phyloP scores from a whole-genome alignment of 1,140 invertebrate species.

The Scaptomyza pallida region DNA sequence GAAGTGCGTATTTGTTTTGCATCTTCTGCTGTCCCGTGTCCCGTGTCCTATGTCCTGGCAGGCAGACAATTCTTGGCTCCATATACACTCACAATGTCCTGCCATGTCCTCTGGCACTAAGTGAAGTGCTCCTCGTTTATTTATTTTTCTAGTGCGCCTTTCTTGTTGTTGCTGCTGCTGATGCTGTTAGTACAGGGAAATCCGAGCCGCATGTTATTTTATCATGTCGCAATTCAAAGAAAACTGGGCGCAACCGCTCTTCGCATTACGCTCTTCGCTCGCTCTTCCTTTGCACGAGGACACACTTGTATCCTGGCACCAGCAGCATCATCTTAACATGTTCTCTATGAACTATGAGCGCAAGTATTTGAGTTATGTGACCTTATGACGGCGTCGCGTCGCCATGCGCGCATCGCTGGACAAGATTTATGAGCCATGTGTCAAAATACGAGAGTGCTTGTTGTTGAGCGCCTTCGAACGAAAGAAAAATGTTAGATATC shows the following conservation, averaged over 20 bases:
- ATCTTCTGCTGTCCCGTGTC: slow-evolving; percentile 33
- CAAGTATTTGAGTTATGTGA: slow-evolving; percentile 60
- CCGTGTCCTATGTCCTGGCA: slow-evolving; percentile 8
- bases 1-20: slow-evolving; percentile 80
- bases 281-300: slow-evolving; percentile 15
- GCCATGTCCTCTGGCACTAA: slow-evolving; percentile 10
- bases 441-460: slow-evolving; percentile 71
- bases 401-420: slow-evolving; percentile 37
- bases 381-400: slow-evolving; percentile 62
- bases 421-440: slow-evolving; percentile 76
- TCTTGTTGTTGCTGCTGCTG: not conserved
- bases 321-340: not conserved
- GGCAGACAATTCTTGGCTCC: slow-evolving; percentile 24
- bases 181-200: slow-evolving; percentile 56
- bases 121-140: slow-evolving; percentile 56
- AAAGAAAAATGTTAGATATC: not conserved
- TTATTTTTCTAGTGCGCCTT: slow-evolving; percentile 59
- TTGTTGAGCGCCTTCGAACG: slow-evolving; percentile 20
- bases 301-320: slow-evolving; percentile 54
- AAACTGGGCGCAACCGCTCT: slow-evolving; percentile 39
- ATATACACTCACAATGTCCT: slow-evolving; percentile 34
- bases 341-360: not conserved
- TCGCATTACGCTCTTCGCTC: not conserved
- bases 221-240: slow-evolving; percentile 78
- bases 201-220: slow-evolving; percentile 78